Evolutionary conservation across 2,113 vertebrate genomes (phyloP), one percentile per base, ranked within the genome.

Genomic region (Protobothrops mucrosquamatus): DNA sequence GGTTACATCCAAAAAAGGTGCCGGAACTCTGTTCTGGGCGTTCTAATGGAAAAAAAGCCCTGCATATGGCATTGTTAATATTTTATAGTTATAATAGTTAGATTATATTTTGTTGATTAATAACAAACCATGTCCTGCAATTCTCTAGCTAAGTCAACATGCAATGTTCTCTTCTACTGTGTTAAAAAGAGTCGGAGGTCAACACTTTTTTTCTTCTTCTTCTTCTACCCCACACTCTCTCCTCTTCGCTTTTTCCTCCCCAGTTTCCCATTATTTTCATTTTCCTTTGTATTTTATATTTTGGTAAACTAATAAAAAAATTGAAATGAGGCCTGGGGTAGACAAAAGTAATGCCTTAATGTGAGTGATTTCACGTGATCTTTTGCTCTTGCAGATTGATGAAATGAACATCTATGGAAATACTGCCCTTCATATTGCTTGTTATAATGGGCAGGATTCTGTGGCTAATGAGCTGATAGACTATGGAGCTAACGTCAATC

Each of bases 401-500:
- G 99, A 99, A 96, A 97, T 98, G 96, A 99, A 99, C 1, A 97
- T 98, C 6, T 99, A 99, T 6, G 99, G 99, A 74, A 99, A 99
- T 97, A 99, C 99, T 0, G 98, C 99, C 0, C 98, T 99, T 61
- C 99, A 99, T 89, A 97, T 99, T 93, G 99, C 99, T 20, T 99
- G 99, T 93, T 99, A 98, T 93, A 99, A 99, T 0, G 99, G 99
- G 15, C 99, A 99, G 97, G 99, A 99, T 46, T 97, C 98, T 23
- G 99, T 99, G 5, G 99, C 99, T 87, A 99, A 98, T 2, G 99
- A 99, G 97, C 98, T 99, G 74, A 99, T 99, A 12, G 98, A 99
- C 95, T 99, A 99, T 0, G 99, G 99, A 39, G 99, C 99, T 96
- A 99, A 98, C 1, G 99, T 99, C 95, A 99, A 99, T 97, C 99